phyloP scores from a whole-genome alignment of 2,113 vertebrate species.

The Piaya cayana region DNA sequence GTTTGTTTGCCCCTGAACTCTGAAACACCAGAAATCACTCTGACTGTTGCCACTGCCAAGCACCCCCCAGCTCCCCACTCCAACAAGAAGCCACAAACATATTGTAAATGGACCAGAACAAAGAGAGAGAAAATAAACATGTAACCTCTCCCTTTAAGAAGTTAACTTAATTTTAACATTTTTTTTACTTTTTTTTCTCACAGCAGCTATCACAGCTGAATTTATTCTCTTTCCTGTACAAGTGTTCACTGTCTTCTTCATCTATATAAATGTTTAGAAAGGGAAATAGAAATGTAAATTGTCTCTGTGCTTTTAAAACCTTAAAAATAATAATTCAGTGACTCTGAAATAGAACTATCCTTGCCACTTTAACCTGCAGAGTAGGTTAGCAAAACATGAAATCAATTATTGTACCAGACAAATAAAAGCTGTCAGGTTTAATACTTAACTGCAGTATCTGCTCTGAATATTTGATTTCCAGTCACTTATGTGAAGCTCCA shows the following conservation, averaged over 20 bases:
- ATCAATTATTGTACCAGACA: constrained; percentile 44
- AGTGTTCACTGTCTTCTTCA: neutral
- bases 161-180: neutral
- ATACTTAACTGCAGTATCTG: constrained; percentile 1
- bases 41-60: neutral
- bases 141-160: neutral
- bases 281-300: constrained; percentile 36
- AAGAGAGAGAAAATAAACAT: neutral
- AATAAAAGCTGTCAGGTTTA: constrained; percentile 41
- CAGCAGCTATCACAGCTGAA: neutral
- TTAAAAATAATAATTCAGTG: neutral
- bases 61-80: neutral
- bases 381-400: constrained; percentile 45
- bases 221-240: neutral
- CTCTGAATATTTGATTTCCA: constrained; percentile 49
- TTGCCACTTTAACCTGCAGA: neutral
- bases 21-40: neutral
- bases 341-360: neutral
- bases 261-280: neutral
- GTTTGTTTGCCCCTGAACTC: neutral
- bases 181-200: neutral
- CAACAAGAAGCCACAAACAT: neutral
- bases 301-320: neutral
- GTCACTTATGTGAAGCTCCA: neutral
- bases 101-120: neutral